Evolutionary conservation across 1,140 invertebrate genomes (phyloP), one percentile per base, ranked within the genome.

Genomic region (Heliconius melpomene): DNA sequence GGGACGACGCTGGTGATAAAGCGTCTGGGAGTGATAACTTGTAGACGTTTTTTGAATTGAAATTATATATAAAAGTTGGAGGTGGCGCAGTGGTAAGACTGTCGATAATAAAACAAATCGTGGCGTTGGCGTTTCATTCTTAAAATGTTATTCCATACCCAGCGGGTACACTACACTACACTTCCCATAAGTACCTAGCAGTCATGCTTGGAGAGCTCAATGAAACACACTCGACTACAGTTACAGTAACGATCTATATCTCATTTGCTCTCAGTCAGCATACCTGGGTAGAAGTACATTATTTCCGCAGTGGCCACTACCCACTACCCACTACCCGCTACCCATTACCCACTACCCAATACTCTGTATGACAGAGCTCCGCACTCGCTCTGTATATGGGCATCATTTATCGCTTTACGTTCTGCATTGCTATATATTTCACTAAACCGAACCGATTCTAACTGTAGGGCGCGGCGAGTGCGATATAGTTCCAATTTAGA

Each of bases 401-500:
- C 57, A 66, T 66, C 57, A 66, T 66, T 66, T 66, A 66, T 66
- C 57, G 57, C 23, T 66, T 66, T 66, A 66, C 57, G 57, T 7
- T 66, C 57, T 13, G 23, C 57, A 11, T 23, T 11, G 57, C 57
- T 66, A 66, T n/a, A n/a, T 26, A 66, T 66, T 66, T 66, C 57
- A 16, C 26, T 66, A 66, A 16, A 66, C 23, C 23, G 2, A 26
- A 66, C 57, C 57, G 23, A 26, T 26, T 66, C 57, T 29, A 26
- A 66, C 57, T 66, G 57, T 66, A 66, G 57, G 26, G 23, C 57
- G 20, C 5, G 8, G 11, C n/a, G n/a, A 11, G 57, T 66, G 57
- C 23, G 23, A 66, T 66, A 66, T 66, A 66, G 57, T 66, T 66
- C 57, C 11, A 26, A 66, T 66, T 66, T 29, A 66, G 23, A 29